Evolutionary conservation across 2,113 vertebrate genomes (phyloP).

Genomic region (Sterrhoptilus dennistouni): DNA sequence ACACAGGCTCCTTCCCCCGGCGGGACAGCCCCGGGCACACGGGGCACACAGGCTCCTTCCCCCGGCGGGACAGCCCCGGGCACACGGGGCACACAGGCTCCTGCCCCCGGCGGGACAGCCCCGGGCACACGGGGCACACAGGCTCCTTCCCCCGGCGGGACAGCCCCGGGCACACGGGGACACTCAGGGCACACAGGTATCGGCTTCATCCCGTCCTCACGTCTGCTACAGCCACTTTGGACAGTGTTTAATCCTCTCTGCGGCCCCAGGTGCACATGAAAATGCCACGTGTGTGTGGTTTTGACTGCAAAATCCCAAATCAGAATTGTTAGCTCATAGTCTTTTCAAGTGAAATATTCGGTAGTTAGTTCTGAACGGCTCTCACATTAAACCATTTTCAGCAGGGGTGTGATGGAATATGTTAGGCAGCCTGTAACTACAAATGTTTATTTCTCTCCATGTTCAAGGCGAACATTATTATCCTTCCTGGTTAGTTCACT

Average conservation of each 20-base stretch:
- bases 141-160: not conserved
- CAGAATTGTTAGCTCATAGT: not conserved
- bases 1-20: not conserved
- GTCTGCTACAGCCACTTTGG: not conserved
- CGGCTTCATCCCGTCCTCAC: not conserved
- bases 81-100: too few species aligned
- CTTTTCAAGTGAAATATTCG: not conserved
- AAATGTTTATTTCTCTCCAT: not conserved
- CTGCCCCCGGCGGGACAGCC: too few species aligned
- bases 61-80: not conserved
- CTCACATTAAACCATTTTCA: not conserved
- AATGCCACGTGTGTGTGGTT: not conserved
- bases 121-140: too few species aligned
- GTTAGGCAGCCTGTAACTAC: not conserved
- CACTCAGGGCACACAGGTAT: not conserved
- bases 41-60: not conserved
- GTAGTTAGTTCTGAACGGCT: not conserved
- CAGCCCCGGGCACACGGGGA: not conserved
- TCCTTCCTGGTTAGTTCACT: not conserved
- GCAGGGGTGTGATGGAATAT: not conserved
- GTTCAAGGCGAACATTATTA: not conserved
- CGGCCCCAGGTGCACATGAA: not conserved
- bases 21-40: not conserved
- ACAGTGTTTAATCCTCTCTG: not conserved
- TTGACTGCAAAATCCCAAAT: not conserved